Base-by-base conservation (phyloP, 2,888 invertebrate species). In the Eupithecia vulgata region DNA sequence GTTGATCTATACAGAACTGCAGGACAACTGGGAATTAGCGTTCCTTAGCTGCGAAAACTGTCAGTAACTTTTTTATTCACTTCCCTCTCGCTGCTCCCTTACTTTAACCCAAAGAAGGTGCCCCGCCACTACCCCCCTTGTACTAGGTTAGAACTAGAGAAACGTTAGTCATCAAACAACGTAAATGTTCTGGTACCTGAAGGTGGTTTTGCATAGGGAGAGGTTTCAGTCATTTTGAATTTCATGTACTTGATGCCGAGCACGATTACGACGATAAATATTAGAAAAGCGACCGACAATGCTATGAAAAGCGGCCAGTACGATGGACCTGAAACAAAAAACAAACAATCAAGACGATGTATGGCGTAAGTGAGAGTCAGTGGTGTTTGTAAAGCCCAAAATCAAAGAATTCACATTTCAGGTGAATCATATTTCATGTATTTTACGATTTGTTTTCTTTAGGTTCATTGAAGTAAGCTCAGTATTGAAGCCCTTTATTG, bases 201-300 rank as follows among this genome's bases (percentile, higher is more conserved):
- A 64, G 92, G 88, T 30, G 94, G 93, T 80, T 94, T 94, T 0
- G 86, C 91, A 68, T 94, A 94, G 0, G 92, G 92, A 15, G 94
- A 93, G 77, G 85, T 88, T 76, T 93, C 94, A 57, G 86, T 82
- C 82, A 93, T 87, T 80, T 90, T 94, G 69, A 94, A 85, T 81
- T 94, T 94, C 85, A 94, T 89, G 79, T 94, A 94, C 78, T 94
- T 94, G 45, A 94, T 88, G 66, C 92, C 92, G 84, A 94, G 83
- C 80, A 93, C 77, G 74, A 92, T 88, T 80, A 94, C 87, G 75
- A 93, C 89, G 72, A 94, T 83, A 78, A 94, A 93, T 86, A 94
- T 92, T 34, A 94, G 79, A 79, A 92, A 92, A 65, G 93, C 90
- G 79, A 94, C 89, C 69, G 91, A 90, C 80, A 94, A 79, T 25